phyloP scores from a whole-genome alignment of 2,888 invertebrate species.

The Petrolisthes manimaculis region DNA sequence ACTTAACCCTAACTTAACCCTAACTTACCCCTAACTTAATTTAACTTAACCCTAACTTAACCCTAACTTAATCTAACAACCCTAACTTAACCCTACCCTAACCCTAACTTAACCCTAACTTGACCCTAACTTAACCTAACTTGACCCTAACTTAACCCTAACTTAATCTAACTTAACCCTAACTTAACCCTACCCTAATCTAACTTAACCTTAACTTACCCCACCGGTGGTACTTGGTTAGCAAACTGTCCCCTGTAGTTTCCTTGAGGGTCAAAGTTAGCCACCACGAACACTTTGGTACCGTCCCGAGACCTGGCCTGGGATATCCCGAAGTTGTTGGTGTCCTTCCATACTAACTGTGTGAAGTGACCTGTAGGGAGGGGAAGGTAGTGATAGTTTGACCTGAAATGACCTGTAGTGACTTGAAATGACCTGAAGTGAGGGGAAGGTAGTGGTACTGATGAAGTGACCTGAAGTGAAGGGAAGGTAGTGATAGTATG shows the following conservation, averaged over 20 bases:
- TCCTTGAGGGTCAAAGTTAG: slow-evolving; percentile 91
- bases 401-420: too few relatives aligned
- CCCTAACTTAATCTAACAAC: too few relatives aligned
- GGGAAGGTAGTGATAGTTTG: neutral
- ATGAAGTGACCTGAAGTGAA: too few relatives aligned
- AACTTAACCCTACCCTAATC: neutral
- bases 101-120: too few relatives aligned
- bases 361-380: slow-evolving; percentile 81
- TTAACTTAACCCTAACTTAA: too few relatives aligned
- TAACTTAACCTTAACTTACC: slow-evolving; percentile 29
- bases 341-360: slow-evolving; percentile 85
- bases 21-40: too few relatives aligned
- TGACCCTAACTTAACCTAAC: too few relatives aligned
- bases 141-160: neutral
- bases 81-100: too few relatives aligned
- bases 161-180: neutral
- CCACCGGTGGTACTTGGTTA: slow-evolving; percentile 78
- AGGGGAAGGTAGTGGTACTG: too few relatives aligned
- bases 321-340: slow-evolving; percentile 82
- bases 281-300: slow-evolving; percentile 83
- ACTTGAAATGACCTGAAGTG: too few relatives aligned
- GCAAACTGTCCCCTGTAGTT: slow-evolving; percentile 84
- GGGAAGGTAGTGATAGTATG: too few relatives aligned
- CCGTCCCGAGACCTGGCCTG: slow-evolving; percentile 81
- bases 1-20: neutral